Base-by-base conservation (phyloP, 2,113 vertebrate species). In the Calidris pygmaea region DNA sequence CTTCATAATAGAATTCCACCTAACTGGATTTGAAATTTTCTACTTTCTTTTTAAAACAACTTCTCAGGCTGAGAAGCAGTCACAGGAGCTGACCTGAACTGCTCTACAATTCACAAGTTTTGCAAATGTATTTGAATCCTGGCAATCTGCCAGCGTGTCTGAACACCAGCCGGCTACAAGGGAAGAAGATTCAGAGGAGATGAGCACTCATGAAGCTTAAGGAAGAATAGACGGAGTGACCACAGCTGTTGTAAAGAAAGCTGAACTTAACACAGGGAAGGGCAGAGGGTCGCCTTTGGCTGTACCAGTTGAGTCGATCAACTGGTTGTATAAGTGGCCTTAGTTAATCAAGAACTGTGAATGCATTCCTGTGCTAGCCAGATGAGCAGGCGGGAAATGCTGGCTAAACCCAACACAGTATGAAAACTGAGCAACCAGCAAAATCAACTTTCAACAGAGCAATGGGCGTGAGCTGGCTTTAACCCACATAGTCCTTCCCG, bases 341-440 rank as follows among this genome's bases (percentile, higher is more conserved):
- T 47, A 56, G 27, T 43, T 32, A 66, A 84, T 7, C 10, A 9
- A 3, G 4, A 79, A 56, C 11, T 12, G 8, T 10, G 32, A 85
- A 73, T 3, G 8, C 13, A 59, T 24, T 73, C 32, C 43, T 86
- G 12, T 32, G 55, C 26, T 48, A 82, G 30, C 4, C 20, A 65
- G 39, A 60, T 0, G 1, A 74, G 21, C 7, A 26, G 2, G n/a
- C 0, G 2, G 23, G 10, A 68, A 35, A 26, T 3, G 41, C 5
- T 23, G 24, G 24, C 37, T 68, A 59, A 60, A 59, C 6, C 12
- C 27, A 77, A n/a, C 7, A 53, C 14, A 29, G 30, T 18, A 82
- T 7, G n/a, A 68, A 65, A 73, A 32, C n/a, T 37, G 29, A 87
- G n/a, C 24, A 76, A 58, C 3, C 8, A 85, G 29, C 29, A 78